Evolutionary conservation across 2,888 invertebrate species (phyloP).

Genomic region (Eilema sororculum): DNA sequence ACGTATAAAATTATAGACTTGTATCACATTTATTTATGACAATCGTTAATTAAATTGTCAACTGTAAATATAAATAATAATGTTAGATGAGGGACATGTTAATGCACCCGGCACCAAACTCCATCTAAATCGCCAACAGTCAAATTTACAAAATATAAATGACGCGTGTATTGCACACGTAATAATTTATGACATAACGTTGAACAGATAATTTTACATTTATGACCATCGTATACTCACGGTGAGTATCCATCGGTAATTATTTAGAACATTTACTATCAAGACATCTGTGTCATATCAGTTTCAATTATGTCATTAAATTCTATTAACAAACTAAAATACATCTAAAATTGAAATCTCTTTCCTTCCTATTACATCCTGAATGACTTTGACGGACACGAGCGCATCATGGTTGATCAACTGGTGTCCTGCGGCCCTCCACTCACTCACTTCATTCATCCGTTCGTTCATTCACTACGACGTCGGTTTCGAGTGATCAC

Average conservation of each 20-base stretch:
- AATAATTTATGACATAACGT: conserved; percentile 47
- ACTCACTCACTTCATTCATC: conserved; percentile 75
- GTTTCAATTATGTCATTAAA: not conserved
- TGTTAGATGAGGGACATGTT: conserved; percentile 38
- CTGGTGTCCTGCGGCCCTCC: conserved; percentile 78
- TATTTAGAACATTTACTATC: not conserved
- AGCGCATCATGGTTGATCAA: conserved; percentile 83
- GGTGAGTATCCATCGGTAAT: not conserved
- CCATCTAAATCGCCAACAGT: conserved; percentile 48
- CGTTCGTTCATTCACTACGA: conserved; percentile 67
- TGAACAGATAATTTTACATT: conserved; percentile 32
- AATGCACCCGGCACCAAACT: conserved; percentile 42
- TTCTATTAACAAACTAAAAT: not conserved
- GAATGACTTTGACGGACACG: conserved; percentile 79
- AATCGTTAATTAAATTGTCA: conserved; percentile 35
- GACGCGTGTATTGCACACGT: conserved; percentile 45
- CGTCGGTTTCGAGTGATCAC: conserved; percentile 82
- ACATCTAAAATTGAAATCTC: conserved; percentile 25
- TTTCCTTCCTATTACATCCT: conserved; percentile 62
- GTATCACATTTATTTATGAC: conserved; percentile 32
- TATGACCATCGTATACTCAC: conserved; percentile 1
- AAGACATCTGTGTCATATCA: not conserved
- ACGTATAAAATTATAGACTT: not conserved
- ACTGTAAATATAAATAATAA: not conserved
- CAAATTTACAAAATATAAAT: conserved; percentile 52